Percentiles rank a stretch among this genome's conserved stretches.
Conservation (phyloP, 2,113 vertebrate genomes). For the Pygoscelis antarcticus region DNA sequence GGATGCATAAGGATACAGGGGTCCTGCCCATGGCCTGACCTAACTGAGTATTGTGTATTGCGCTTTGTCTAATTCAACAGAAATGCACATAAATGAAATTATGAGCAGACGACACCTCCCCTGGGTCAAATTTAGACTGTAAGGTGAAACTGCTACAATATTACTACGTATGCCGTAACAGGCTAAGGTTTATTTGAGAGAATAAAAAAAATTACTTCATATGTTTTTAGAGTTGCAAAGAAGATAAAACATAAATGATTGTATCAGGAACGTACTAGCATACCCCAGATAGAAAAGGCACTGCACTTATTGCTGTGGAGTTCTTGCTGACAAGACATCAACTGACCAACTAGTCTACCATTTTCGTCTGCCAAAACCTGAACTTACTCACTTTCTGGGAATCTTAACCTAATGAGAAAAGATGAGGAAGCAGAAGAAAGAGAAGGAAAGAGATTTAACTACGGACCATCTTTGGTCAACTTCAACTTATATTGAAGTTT, state of each 20-base stretch:
- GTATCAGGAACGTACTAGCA: not conserved
- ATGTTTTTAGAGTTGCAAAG: not conserved
- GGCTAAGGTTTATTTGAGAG: not conserved
- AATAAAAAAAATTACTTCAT: not conserved
- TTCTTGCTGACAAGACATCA: not conserved
- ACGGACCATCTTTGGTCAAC: not conserved
- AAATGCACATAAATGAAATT: not conserved
- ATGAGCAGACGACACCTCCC: not conserved
- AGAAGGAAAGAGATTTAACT: not conserved
- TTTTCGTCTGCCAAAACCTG: not conserved
- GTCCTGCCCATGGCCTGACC: not conserved
- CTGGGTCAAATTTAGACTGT: not conserved
- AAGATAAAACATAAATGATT: not conserved
- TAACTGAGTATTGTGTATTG: not conserved
- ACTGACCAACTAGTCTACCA: not conserved
- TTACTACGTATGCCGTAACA: not conserved
- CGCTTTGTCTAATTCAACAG: not conserved
- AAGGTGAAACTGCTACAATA: not conserved
- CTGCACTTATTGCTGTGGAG: not conserved
- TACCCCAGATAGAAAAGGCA: not conserved
- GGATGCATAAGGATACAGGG: not conserved
- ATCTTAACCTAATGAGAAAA: not conserved
- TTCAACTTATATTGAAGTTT: not conserved
- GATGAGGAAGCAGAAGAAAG: not conserved
- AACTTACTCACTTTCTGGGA: not conserved